A percentile compares a stretch with the other conserved stretches of the same genome.
These are phyloP conservation scores for Sapajus apella DNA, from an alignment of 2,113 vertebrate species.

Conservation along the genomic window DNA sequence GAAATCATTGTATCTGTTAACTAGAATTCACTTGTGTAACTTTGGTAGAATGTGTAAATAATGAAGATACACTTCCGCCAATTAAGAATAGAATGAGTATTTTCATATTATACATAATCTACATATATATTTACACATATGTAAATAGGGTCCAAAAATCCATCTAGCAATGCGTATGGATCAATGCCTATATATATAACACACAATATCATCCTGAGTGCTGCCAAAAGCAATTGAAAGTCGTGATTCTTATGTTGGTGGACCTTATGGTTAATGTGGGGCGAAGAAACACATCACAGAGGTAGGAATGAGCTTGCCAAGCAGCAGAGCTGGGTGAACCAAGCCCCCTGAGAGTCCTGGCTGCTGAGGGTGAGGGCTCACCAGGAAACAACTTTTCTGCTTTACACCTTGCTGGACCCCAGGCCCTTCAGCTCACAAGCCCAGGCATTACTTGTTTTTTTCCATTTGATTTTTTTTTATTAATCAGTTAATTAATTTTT, in stretches of 20 bases:
- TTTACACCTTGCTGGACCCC: not conserved
- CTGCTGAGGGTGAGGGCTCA: not conserved
- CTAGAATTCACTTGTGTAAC: not conserved
- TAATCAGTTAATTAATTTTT: not conserved
- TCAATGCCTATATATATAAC: not conserved
- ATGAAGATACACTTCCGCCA: not conserved
- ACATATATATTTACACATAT: conserved; percentile 13
- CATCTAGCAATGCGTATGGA: not conserved
- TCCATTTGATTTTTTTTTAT: not conserved
- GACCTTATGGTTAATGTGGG: not conserved
- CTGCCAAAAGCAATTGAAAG: not conserved
- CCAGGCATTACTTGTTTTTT: not conserved
- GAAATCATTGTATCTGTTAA: not conserved
- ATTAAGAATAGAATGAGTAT: conserved; percentile 19
- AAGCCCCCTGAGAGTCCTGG: not conserved
- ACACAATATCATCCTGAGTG: not conserved
- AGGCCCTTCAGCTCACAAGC: too few relatives aligned
- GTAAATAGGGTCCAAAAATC: conserved; percentile 40
- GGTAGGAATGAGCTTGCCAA: too few relatives aligned
- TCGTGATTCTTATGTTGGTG: not conserved
- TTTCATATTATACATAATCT: conserved; percentile 33
- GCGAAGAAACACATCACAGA: fast-evolving
- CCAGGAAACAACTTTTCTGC: fast-evolving
- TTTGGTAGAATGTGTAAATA: not conserved
- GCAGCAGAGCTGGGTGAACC: too few relatives aligned